phyloP scores from a whole-genome alignment of 2,888 invertebrate species.

The Pardosa pseudoannulata region DNA sequence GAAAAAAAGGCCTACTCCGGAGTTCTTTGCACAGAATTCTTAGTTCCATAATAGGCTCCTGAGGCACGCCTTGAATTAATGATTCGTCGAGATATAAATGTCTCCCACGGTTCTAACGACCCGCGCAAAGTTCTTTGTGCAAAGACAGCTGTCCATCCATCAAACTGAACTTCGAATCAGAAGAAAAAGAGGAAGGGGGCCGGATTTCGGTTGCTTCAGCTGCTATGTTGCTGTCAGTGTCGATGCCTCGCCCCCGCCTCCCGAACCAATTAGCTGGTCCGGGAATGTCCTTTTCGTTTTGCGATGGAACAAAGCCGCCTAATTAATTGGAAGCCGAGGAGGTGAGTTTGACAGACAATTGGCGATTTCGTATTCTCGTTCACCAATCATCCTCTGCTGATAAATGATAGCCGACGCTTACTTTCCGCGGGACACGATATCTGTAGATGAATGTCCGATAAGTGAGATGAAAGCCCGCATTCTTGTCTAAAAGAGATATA shows the following conservation, averaged over 20 bases:
- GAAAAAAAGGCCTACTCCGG: neutral
- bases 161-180: slow-evolving; percentile 17
- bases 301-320: slow-evolving; percentile 37
- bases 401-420: no score
- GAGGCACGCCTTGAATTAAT: neutral
- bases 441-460: no score
- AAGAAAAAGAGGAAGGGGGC: neutral
- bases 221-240: slow-evolving; percentile 16
- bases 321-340: slow-evolving; percentile 12
- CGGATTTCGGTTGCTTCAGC: slow-evolving; percentile 34
- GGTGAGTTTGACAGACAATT: slow-evolving; percentile 21
- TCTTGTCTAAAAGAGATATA: no score
- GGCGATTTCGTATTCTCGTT: neutral
- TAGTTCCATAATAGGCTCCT: neutral
- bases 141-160: slow-evolving; percentile 15
- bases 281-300: slow-evolving; percentile 24
- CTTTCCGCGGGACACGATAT: no score
- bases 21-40: neutral
- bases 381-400: neutral
- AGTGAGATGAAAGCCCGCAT: no score
- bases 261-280: slow-evolving; percentile 29
- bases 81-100: neutral
- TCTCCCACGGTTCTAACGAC: neutral
- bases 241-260: slow-evolving; percentile 23
- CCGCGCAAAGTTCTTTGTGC: neutral